Conservation (phyloP, 2,888 invertebrate species). For the Pharmacophagus antenor region DNA sequence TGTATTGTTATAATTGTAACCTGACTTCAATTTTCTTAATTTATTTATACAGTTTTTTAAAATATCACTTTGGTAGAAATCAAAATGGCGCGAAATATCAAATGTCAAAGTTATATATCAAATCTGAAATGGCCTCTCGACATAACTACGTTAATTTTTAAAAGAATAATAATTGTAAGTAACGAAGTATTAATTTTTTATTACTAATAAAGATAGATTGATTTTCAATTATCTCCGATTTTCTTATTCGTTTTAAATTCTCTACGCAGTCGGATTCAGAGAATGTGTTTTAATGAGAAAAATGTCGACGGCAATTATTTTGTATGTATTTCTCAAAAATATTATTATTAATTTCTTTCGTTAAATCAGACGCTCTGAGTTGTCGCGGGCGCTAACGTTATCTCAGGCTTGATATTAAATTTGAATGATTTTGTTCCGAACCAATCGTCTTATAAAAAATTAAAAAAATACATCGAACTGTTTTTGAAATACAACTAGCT, state of each 20-base stretch:
- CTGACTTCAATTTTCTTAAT: not conserved
- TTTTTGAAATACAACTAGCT: too few species aligned
- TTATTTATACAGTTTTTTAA: not conserved
- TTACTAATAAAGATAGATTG: conserved; percentile 23
- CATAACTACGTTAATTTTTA: conserved; percentile 1
- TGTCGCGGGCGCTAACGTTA: too few species aligned
- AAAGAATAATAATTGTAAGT: conserved; percentile 22
- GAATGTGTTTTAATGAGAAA: conserved; percentile 2
- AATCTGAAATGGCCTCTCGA: not conserved
- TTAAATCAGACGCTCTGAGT: too few species aligned
- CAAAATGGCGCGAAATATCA: not conserved
- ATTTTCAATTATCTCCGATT: conserved; percentile 24
- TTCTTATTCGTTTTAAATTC: conserved; percentile 1
- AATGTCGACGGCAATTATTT: conserved; percentile 1
- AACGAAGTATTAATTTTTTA: conserved; percentile 12
- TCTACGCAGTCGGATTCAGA: conserved; percentile 2
- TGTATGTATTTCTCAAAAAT: conserved; percentile 12
- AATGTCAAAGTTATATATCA: not conserved
- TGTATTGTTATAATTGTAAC: conserved; percentile 21
- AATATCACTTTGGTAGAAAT: not conserved
- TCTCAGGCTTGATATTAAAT: too few species aligned
- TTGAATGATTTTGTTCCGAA: too few species aligned
- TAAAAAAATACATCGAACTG: too few species aligned
- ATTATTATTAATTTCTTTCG: not conserved
- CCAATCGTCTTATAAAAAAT: too few species aligned